Evolutionary conservation across 2,888 invertebrate genomes (phyloP).

Genomic region (Synanthedon vespiformis): DNA sequence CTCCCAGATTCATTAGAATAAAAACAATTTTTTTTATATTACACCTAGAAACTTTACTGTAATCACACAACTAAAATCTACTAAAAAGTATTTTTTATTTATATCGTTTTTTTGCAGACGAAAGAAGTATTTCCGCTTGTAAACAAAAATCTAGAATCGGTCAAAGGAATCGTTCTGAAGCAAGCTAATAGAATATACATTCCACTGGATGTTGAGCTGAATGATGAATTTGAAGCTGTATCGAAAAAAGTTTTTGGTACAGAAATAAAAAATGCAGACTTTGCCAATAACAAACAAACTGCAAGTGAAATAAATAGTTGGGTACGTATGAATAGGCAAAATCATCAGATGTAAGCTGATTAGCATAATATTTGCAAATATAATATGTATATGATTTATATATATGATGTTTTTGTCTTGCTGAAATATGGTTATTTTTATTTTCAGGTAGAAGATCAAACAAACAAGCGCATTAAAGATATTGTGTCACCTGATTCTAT

Average conservation of each 20-base stretch:
- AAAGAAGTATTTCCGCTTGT: slow-evolving; percentile 29
- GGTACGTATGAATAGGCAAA: slow-evolving; percentile 41
- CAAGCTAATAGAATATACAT: slow-evolving; percentile 79
- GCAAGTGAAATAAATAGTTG: slow-evolving; percentile 79
- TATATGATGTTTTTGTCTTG: no score
- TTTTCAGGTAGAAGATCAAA: slow-evolving; percentile 50
- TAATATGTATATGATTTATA: no score
- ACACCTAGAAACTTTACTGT: no score
- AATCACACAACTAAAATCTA: no score
- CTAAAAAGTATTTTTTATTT: background rate
- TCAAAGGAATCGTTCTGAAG: slow-evolving; percentile 66
- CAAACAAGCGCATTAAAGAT: slow-evolving; percentile 49
- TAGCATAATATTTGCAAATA: no score
- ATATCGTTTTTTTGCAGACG: slow-evolving; percentile 19
- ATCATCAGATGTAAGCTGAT: no score
- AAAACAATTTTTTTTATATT: no score
- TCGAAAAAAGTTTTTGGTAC: slow-evolving; percentile 72
- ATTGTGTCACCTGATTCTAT: slow-evolving; percentile 72
- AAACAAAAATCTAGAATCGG: slow-evolving; percentile 20
- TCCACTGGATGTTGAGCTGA: slow-evolving; percentile 53
- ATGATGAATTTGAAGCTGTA: slow-evolving; percentile 62
- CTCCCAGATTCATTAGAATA: no score
- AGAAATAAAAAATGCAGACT: slow-evolving; percentile 73
- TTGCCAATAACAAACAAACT: slow-evolving; percentile 50
- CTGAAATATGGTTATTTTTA: background rate